Evolutionary conservation across 2,888 invertebrate species (phyloP).

Genomic region (Athrips mouffetella): DNA sequence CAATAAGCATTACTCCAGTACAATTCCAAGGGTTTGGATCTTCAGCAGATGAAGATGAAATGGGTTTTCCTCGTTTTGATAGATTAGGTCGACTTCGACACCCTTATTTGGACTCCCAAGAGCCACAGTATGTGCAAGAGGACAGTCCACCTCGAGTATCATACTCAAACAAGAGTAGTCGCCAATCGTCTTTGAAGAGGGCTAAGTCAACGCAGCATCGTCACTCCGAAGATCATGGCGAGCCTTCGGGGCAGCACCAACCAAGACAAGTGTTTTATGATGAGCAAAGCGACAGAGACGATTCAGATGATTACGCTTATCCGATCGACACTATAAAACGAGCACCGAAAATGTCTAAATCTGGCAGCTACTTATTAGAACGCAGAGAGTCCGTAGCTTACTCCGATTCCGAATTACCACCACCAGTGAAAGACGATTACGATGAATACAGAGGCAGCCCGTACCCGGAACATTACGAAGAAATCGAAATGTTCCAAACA

Average conservation of each 20-base stretch:
- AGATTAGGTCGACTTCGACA: slow-evolving; percentile 76
- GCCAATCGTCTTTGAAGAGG: slow-evolving; percentile 69
- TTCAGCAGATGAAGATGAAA: slow-evolving; percentile 81
- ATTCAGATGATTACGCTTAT: slow-evolving; percentile 73
- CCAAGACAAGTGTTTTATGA: slow-evolving; percentile 56
- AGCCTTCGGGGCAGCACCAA: slow-evolving; percentile 56
- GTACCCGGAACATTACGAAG: slow-evolving; percentile 69
- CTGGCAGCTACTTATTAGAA: slow-evolving; percentile 60
- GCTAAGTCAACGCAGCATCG: slow-evolving; percentile 58
- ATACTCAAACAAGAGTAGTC: slow-evolving; percentile 70
- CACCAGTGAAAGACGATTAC: slow-evolving; percentile 62
- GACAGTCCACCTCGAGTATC: slow-evolving; percentile 67
- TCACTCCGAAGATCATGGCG: slow-evolving; percentile 61
- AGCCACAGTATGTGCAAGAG: slow-evolving; percentile 68
- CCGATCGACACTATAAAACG: slow-evolving; percentile 73
- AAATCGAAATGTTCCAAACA: slow-evolving; percentile 66
- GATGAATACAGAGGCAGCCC: slow-evolving; percentile 69
- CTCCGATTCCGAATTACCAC: slow-evolving; percentile 65
- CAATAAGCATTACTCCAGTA: slow-evolving; percentile 67
- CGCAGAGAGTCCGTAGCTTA: slow-evolving; percentile 67
- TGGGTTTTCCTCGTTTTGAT: slow-evolving; percentile 82
- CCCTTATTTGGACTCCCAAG: slow-evolving; percentile 72
- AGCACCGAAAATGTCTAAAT: slow-evolving; percentile 66
- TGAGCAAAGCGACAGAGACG: slow-evolving; percentile 68
- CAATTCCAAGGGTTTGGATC: slow-evolving; percentile 81